Evolutionary conservation across 2,797 vertebrate species (phyloP).

Genomic region (Sylvia borin): DNA sequence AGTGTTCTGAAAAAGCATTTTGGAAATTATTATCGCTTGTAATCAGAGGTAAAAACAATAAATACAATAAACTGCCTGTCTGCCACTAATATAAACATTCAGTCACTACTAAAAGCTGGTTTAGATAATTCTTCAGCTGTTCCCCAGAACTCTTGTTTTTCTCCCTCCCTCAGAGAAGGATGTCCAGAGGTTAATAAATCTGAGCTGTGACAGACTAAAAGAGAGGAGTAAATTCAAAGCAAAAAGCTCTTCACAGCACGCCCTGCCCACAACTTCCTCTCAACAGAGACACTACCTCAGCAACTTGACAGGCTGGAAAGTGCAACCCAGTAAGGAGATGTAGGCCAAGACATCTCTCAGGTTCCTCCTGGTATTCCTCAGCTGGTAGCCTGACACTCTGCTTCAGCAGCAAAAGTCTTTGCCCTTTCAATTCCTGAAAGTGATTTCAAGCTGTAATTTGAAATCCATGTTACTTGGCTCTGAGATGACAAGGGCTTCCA

Average conservation of each 20-base stretch:
- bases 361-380: background rate
- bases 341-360: background rate
- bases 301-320: background rate
- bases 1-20: background rate
- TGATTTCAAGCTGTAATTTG: background rate
- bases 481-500: background rate
- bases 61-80: background rate
- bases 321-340: background rate
- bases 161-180: background rate
- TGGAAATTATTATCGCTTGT: background rate
- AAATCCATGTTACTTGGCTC: background rate
- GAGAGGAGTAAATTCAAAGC: conserved; percentile 6
- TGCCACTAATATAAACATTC: background rate
- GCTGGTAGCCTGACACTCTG: background rate
- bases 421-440: background rate
- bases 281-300: background rate
- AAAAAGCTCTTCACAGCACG: background rate
- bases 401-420: background rate
- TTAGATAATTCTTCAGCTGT: conserved; percentile 12
- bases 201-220: background rate
- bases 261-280: background rate
- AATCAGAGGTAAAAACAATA: background rate
- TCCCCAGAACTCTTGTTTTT: conserved; percentile 6
- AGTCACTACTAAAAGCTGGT: background rate
- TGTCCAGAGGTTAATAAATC: conserved; percentile 7